phyloP scores from a whole-genome alignment of 1,140 invertebrate genomes.

The Tenebrio molitor region DNA sequence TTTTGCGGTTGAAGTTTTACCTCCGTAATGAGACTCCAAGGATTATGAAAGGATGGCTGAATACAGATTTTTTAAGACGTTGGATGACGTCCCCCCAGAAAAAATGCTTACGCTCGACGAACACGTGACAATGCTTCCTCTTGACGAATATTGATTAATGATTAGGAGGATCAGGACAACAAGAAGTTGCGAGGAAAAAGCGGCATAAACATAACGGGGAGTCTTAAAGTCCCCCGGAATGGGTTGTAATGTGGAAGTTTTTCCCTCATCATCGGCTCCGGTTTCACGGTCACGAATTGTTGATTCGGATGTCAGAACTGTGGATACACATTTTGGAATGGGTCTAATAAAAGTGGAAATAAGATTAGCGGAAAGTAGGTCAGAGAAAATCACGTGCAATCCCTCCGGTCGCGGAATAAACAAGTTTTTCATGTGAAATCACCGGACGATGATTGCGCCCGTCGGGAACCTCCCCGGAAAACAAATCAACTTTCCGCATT shows the following conservation, averaged over 20 bases:
- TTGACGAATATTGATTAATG: slow-evolving; percentile 22
- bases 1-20: slow-evolving; percentile 27
- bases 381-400: slow-evolving; percentile 16
- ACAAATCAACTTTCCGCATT: neutral
- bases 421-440: slow-evolving; percentile 8
- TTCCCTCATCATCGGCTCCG: slow-evolving; percentile 1
- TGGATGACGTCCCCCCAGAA: neutral
- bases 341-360: slow-evolving; percentile 34
- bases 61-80: slow-evolving; percentile 14
- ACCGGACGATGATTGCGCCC: neutral
- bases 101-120: neutral
- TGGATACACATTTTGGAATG: slow-evolving; percentile 15
- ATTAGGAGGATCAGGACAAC: slow-evolving; percentile 1
- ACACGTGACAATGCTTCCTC: neutral
- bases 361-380: slow-evolving; percentile 26
- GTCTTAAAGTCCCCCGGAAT: neutral
- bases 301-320: slow-evolving; percentile 17
- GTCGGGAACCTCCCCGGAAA: neutral
- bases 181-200: neutral
- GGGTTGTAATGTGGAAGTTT: slow-evolving; percentile 8
- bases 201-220: slow-evolving; percentile 3
- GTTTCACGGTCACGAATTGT: slow-evolving; percentile 24
- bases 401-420: neutral
- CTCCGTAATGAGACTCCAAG: slow-evolving; percentile 13
- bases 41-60: slow-evolving; percentile 15